These are phyloP conservation scores for Ardeotis arabs DNA, from an alignment of 2,113 vertebrate species.

Conservation along the genomic window DNA sequence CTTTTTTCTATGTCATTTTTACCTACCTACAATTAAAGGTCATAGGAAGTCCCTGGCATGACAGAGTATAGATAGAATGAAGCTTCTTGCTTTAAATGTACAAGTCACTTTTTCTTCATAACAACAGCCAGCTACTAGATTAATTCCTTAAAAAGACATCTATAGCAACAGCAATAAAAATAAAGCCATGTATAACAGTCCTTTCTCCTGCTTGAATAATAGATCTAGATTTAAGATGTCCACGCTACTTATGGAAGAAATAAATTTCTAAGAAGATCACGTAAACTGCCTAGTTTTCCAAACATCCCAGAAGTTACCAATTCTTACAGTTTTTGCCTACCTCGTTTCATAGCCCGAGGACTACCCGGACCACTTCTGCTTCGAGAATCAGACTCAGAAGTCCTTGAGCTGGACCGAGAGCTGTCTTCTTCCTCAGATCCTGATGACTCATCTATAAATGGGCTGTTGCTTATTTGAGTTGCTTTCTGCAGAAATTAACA, in stretches of 20 bases:
- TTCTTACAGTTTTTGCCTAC: conserved; percentile 58
- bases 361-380: conserved; percentile 85
- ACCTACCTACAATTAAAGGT: not conserved
- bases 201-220: not conserved
- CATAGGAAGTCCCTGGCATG: not conserved
- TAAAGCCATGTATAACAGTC: not conserved
- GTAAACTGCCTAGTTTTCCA: not conserved
- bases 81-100: not conserved
- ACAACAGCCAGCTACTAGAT: not conserved
- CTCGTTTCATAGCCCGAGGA: conserved; percentile 90
- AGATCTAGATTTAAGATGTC: not conserved
- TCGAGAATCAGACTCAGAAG: conserved; percentile 81
- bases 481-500: conserved; percentile 85
- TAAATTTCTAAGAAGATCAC: not conserved
- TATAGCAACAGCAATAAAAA: not conserved
- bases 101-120: not conserved
- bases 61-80: not conserved
- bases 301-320: not conserved
- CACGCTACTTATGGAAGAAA: not conserved
- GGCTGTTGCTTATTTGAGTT: conserved; percentile 89
- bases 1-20: not conserved
- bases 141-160: not conserved
- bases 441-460: conserved; percentile 87
- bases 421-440: conserved; percentile 91
- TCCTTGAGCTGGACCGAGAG: conserved; percentile 84